phyloP scores from a whole-genome alignment of 2,113 vertebrate species.

The Corythornis vintsioides region DNA sequence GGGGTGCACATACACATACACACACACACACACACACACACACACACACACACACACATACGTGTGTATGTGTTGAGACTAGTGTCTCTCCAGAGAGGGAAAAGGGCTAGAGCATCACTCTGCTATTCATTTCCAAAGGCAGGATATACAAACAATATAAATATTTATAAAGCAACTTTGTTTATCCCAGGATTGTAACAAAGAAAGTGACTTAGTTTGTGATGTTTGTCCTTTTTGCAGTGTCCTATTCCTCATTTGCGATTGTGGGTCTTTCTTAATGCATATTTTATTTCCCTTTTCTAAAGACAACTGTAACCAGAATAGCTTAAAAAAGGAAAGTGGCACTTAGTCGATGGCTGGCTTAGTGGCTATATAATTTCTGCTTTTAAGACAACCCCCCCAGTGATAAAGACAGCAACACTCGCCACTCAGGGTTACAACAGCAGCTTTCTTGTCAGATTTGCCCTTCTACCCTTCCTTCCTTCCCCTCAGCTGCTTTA shows the following conservation, averaged over 20 bases:
- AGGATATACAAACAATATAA: conserved; percentile 58
- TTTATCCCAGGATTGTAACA: conserved; percentile 58
- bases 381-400: conserved; percentile 5
- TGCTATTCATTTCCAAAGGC: conserved; percentile 27
- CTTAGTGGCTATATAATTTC: conserved; percentile 8
- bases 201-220: conserved; percentile 37
- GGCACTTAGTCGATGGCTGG: background rate
- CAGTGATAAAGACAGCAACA: background rate
- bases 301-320: background rate
- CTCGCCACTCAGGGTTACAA: background rate
- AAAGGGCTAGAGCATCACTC: background rate
- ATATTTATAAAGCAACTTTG: conserved; percentile 62
- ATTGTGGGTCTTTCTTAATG: background rate
- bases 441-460: conserved; percentile 12
- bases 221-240: conserved; percentile 42
- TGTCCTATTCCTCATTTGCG: conserved; percentile 24
- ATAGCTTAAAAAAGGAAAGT: conserved; percentile 29
- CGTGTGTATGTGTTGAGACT: background rate
- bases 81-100: background rate
- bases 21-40: background rate
- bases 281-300: conserved; percentile 41
- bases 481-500: conserved; percentile 33
- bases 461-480: conserved; percentile 29
- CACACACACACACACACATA: background rate
- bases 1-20: background rate